Base-by-base conservation (phyloP, 2,797 vertebrate species). In the Epinephelus malabaricus region DNA sequence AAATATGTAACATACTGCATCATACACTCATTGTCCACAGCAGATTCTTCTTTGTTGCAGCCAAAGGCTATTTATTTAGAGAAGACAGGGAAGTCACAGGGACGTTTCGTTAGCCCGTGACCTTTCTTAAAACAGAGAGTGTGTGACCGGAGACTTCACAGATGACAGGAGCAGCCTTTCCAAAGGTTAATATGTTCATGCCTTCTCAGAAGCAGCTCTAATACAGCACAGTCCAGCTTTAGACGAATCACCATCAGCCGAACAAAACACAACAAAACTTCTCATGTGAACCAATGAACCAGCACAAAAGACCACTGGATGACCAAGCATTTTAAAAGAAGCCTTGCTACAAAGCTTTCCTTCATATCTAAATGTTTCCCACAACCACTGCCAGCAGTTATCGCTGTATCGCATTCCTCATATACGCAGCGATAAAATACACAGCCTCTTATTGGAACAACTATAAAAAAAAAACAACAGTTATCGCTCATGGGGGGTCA, bases 181-280 rank as follows among this genome's bases (percentile, higher is more conserved):
- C 61, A 86, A 89, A 90, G 86, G 82, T 87, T 84, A 84, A 77
- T 47, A 40, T 54, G 61, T 69, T 54, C 60, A 65, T 53, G 19
- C 6, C 25, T 73, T 78, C 65, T 62, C 73, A 71, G 59, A 80
- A 67, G 78, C 23, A 56, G 21, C 81, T 88, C 74, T 65, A 56
- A 38, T 49, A 38, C 59, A 69, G 45, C 45, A 38, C 68, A 53
- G 49, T 40, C 3, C 23, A 23, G 66, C 54, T 69, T 78, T 17
- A 43, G 64, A 78, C 50, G 74, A 88, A 69, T 82, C n/a, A 51
- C 27, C n/a, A 45, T 23, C 60, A 62, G 38, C 59, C 18, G 53
- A 84, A 90, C 79, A 89, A 82, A 87, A 83, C 27, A 23, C 12
- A 68, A 27, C 76, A 69, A 65, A 84, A 50, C 58, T 69, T 88